phyloP scores from a whole-genome alignment of 2,113 vertebrate species.

The Corythaixoides concolor region DNA sequence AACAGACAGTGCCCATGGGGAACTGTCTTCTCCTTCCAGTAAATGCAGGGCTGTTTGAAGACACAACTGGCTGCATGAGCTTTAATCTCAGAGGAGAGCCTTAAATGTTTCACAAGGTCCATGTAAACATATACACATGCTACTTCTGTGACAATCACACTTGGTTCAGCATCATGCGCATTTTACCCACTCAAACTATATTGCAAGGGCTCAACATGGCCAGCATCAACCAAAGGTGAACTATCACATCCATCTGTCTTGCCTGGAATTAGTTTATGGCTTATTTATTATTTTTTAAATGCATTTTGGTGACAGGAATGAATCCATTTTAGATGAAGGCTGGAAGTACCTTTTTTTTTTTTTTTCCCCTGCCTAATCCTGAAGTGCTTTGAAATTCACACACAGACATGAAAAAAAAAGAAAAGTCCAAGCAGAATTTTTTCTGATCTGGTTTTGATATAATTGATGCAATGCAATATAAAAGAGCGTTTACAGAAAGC shows the following conservation, averaged over 20 bases:
- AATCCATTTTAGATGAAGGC: conserved; percentile 3
- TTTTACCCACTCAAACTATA: neutral
- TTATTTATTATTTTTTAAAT: neutral
- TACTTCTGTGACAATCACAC: neutral
- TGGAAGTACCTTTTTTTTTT: neutral
- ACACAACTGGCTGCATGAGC: neutral
- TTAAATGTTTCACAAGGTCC: fast-evolving
- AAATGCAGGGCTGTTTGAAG: neutral
- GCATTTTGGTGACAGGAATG: conserved; percentile 9
- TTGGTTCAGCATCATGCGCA: neutral
- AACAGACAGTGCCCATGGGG: neutral
- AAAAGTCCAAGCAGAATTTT: neutral
- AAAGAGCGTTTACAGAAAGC: neutral
- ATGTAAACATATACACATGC: neutral
- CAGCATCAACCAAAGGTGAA: neutral
- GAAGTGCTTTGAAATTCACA: conserved; percentile 37
- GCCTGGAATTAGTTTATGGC: neutral
- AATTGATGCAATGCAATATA: conserved; percentile 31
- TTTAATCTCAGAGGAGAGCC: neutral
- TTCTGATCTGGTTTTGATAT: conserved; percentile 59
- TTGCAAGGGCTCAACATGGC: neutral
- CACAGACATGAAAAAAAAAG: neutral
- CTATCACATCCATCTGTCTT: conserved; percentile 4
- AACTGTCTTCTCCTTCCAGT: neutral
- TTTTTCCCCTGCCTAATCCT: neutral